phyloP scores from a whole-genome alignment of 2,113 vertebrate genomes.

The Oceanodroma tethys region DNA sequence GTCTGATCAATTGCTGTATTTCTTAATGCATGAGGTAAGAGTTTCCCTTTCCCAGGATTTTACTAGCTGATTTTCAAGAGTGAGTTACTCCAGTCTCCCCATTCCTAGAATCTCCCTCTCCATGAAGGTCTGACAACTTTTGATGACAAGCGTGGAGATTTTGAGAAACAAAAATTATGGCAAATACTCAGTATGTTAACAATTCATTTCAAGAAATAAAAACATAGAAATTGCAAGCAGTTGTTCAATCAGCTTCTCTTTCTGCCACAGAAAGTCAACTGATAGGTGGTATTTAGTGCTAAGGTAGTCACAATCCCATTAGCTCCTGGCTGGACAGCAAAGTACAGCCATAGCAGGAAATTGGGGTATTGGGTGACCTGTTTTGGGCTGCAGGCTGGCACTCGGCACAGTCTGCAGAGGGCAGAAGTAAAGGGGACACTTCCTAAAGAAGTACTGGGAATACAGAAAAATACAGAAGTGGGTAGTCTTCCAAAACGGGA shows the following conservation, averaged over 20 bases:
- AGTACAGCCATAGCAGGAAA: neutral
- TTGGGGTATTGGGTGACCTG: neutral
- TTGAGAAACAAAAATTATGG: neutral
- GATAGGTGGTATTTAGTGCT: neutral
- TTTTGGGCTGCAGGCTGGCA: neutral
- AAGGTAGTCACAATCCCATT: neutral
- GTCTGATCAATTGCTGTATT: neutral
- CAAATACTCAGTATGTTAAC: neutral
- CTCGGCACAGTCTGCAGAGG: neutral
- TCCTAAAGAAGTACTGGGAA: neutral
- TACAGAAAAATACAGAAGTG: neutral
- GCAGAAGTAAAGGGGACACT: neutral
- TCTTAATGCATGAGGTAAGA: neutral
- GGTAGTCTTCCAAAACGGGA: neutral
- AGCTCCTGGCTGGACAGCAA: neutral
- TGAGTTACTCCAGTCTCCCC: neutral
- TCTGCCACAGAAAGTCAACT: neutral
- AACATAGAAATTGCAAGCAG: neutral
- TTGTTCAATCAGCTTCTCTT: neutral
- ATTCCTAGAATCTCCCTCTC: neutral
- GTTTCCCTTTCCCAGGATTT: neutral
- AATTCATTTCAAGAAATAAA: neutral
- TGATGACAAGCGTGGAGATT: neutral
- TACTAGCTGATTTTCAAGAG: neutral
- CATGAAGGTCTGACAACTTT: neutral